Base-by-base conservation (phyloP, 1,140 invertebrate genomes). In the Lutraria rhynchaena region DNA sequence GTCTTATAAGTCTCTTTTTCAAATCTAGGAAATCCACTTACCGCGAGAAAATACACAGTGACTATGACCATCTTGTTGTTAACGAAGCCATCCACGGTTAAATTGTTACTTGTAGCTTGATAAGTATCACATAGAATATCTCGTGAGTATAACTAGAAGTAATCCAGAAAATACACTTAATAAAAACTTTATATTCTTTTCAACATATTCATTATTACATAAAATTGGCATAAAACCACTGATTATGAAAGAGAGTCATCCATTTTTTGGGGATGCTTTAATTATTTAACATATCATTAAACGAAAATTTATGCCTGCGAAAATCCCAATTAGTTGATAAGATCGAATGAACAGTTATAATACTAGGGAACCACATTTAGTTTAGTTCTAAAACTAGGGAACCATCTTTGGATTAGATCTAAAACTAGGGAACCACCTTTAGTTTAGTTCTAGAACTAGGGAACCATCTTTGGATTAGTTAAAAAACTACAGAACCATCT, bases 31-130 rank as follows among this genome's bases (percentile, higher is more conserved):
- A 35, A 15, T 31, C 2, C 19, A 82, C 85, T 77, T 82, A 89
- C 87, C 33, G 57, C 49, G n/a, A 86, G 44, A 46, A 87, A 87
- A 60, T 83, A 87, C 24, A 82, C 27, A 73, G 86, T 87, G 37
- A 89, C 81, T 19, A 57, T 75, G n/a, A 55, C 75, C 13, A 82
- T 84, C 13, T 67, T 51, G 17, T 44, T 67, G 22, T 41, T 63
- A 13, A 51, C 44, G 31, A 81, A 35, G 9, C 81, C 82, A 37
- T 67, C 31, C 13, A 83, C 44, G 13, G 37, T 57, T 7, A 78
- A 76, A 63, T 85, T 78, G 13, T 29, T 29, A 24, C 58, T 41
- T 15, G 53, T 37, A 31, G 80, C 81, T n/a, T 83, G 83, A 74
- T 63, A 88, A 3, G 85, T 84, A 75, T 86, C 82, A 75, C 87